Base-by-base conservation (phyloP, 53 echinoderm and acorn worm genomes). In the Holothuria leucospilota region DNA sequence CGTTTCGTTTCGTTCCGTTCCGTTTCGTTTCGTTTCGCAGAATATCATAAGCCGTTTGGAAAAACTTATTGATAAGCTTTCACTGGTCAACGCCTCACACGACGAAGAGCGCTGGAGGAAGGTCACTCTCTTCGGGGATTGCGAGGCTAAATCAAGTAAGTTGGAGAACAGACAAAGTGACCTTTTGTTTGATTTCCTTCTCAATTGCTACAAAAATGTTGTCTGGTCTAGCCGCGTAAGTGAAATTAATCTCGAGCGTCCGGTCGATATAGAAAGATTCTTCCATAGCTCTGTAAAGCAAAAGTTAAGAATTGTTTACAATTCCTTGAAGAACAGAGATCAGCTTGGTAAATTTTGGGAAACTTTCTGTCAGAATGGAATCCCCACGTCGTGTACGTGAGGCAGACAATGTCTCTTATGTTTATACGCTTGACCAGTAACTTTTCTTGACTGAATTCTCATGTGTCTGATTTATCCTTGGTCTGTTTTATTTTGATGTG, bases 81-180 rank as follows among this genome's bases (percentile, higher is more conserved):
- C 13, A 14, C 64, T 2, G 13, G 64, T 64, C 64, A 16, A 64
- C 18, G 13, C 64, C 64, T 64, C 25, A 64, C 64, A 64, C 64
- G 64, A 64, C 64, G 64, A 15, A 23, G 24, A 64, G 64, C 18
- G 18, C 8, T 64, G 64, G 64, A 64, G 18, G 64, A 64, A 14
- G 64, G 64, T 16, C 64, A 64, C 64, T 64, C 64, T 64, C 64
- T 64, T 64, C 64, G 64, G 64, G 18, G 64, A 64, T 27, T 64
- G 64, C 9, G 18, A 64, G 27, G 10, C 64, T 10, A 20, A 64
- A 3, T 15, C 64, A 64, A 64, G 18, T 20, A 64, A 64, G 9
- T 64, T 20, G 64, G 64, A 9, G 25, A 64, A 64, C 64, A 16
- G 18, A 64, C 64, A 64, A 64, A 64, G 64, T 64, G 18, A 64